Evolutionary conservation across 2,888 invertebrate species (phyloP).

Genomic region (Suillia variegata): DNA sequence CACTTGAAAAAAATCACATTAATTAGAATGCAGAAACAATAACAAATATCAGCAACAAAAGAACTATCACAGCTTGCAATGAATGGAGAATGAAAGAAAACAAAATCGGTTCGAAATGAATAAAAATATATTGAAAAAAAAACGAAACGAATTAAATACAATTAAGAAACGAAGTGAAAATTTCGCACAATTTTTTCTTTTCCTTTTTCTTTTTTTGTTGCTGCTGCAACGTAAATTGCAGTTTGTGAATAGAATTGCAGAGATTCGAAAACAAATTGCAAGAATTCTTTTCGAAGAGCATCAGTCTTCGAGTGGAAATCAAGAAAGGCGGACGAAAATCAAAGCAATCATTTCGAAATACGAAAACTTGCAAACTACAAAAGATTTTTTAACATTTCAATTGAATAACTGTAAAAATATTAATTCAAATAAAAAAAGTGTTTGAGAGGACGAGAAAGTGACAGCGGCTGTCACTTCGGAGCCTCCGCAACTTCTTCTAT

Average conservation of each 20-base stretch:
- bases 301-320: conserved; percentile 18
- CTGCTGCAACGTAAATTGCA: conserved; percentile 8
- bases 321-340: conserved; percentile 15
- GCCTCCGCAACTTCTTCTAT: neutral
- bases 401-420: neutral
- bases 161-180: conserved; percentile 10
- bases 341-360: neutral
- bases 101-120: too few species aligned
- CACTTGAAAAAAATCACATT: too few species aligned
- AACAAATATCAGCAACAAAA: too few species aligned
- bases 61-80: too few species aligned
- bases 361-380: neutral
- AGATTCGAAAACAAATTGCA: conserved; percentile 31
- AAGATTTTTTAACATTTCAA: too few species aligned
- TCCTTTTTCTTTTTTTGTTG: too few species aligned
- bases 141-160: conserved; percentile 20
- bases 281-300: conserved; percentile 26
- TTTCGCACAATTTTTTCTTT: neutral
- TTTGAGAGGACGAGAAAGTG: neutral
- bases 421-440: neutral
- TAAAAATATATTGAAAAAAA: too few species aligned
- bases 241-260: conserved; percentile 12
- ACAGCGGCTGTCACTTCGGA: neutral
- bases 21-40: too few species aligned
- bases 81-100: too few species aligned